Percentiles rank a stretch among this genome's conserved stretches.
Evolutionary conservation across 1,140 invertebrate genomes (phyloP).

Genomic region (Samia ricini): DNA sequence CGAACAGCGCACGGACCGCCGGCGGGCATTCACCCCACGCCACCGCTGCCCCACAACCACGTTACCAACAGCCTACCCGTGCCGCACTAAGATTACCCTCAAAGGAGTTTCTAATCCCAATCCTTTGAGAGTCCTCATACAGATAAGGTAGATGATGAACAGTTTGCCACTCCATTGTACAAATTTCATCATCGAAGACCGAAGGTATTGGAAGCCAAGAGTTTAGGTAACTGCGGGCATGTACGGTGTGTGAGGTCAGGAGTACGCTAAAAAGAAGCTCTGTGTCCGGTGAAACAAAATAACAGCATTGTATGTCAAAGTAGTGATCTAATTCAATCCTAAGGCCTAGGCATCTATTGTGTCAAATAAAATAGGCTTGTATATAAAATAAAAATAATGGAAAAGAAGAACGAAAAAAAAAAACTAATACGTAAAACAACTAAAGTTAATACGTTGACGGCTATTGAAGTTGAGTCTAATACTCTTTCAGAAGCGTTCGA

Average conservation of each 20-base stretch:
- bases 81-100: constrained; percentile 62
- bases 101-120: constrained; percentile 35
- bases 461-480: constrained; percentile 70
- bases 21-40: constrained; percentile 64
- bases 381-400: constrained; percentile 62
- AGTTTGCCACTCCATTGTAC: constrained; percentile 56
- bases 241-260: constrained; percentile 75
- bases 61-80: constrained; percentile 61
- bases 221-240: constrained; percentile 76
- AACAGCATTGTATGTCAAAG: constrained; percentile 73
- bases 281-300: constrained; percentile 72
- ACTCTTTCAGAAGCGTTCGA: constrained; percentile 67
- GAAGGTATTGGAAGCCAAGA: constrained; percentile 74
- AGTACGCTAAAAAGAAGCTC: constrained; percentile 76
- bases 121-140: constrained; percentile 60
- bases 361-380: constrained; percentile 73
- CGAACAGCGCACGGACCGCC: constrained; percentile 63
- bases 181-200: constrained; percentile 66
- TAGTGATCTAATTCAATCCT: constrained; percentile 74
- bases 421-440: constrained; percentile 66
- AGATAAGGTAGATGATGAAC: constrained; percentile 56
- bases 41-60: constrained; percentile 69
- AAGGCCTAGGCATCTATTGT: constrained; percentile 74
- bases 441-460: constrained; percentile 69
- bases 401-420: constrained; percentile 39